Percentiles rank a stretch among this genome's conserved stretches.
Evolutionary conservation across 1,140 invertebrate species (phyloP).

Genomic region (Temnothorax nylanderi): DNA sequence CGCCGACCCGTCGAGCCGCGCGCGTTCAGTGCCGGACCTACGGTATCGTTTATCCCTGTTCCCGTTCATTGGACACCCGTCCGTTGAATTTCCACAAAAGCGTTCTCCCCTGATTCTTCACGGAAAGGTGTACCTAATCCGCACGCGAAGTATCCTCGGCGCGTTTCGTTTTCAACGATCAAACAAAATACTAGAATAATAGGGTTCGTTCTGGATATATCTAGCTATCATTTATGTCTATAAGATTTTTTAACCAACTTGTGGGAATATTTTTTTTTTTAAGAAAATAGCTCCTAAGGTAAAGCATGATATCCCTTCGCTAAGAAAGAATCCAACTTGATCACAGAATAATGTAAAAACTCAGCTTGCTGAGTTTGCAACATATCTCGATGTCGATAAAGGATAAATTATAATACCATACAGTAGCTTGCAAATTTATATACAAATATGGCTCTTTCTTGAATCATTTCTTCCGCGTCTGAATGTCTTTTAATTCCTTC

Average conservation of each 20-base stretch:
- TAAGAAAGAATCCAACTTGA: not conserved
- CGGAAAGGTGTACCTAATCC: conserved; percentile 20
- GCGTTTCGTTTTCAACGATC: not conserved
- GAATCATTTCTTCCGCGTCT: not conserved
- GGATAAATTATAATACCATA: not conserved
- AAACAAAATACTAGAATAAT: not conserved
- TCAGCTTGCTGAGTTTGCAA: not conserved
- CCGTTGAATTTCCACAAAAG: conserved; percentile 56
- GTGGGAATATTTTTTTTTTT: not conserved
- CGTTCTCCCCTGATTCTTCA: conserved; percentile 12
- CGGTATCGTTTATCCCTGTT: conserved; percentile 71
- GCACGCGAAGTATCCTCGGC: not conserved
- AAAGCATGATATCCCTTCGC: not conserved
- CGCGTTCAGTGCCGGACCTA: conserved; percentile 70
- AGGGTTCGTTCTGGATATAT: not conserved
- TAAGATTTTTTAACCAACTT: not conserved
- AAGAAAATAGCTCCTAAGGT: not conserved
- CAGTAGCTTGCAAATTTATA: not conserved
- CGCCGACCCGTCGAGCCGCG: conserved; percentile 55
- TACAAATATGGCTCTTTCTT: not conserved
- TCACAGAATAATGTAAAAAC: not conserved
- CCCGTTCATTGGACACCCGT: conserved; percentile 21
- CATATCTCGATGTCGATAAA: not conserved
- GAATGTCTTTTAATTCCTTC: not conserved
- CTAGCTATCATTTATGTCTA: not conserved